Evolutionary conservation across 2,113 vertebrate species (phyloP).

Genomic region (Sylvilagus bachmani): DNA sequence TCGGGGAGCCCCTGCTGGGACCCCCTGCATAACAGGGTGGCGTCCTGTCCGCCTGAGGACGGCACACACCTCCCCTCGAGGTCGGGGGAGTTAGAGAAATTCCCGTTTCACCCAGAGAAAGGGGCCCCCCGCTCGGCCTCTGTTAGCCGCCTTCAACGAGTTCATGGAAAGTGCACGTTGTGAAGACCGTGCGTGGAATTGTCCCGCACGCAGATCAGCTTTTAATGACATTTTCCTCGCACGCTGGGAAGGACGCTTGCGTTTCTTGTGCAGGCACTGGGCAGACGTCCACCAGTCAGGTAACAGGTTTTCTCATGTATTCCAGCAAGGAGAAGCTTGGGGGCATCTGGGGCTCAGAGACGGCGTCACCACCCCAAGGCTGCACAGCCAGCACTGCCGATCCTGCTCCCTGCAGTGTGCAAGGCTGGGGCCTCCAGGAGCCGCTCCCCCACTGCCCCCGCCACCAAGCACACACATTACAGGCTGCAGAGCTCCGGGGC

Average conservation of each 20-base stretch:
- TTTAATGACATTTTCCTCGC: too few species aligned
- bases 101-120: not conserved
- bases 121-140: not conserved
- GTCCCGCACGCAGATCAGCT: too few species aligned
- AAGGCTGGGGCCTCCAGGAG: not conserved
- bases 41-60: not conserved
- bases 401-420: not conserved
- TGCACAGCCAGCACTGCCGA: not conserved
- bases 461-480: too few species aligned
- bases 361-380: not conserved
- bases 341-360: not conserved
- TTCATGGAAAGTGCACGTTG: too few species aligned
- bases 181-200: too few species aligned
- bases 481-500: not conserved
- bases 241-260: too few species aligned
- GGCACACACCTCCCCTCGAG: too few species aligned
- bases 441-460: not conserved
- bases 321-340: not conserved
- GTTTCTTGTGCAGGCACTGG: not conserved
- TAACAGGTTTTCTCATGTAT: not conserved
- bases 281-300: not conserved
- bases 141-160: not conserved
- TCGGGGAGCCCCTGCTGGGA: not conserved
- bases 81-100: too few species aligned
- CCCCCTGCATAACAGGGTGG: not conserved